These are phyloP conservation scores for Propithecus coquereli DNA, from an alignment of 2,113 vertebrate genomes.

Conservation along the genomic window DNA sequence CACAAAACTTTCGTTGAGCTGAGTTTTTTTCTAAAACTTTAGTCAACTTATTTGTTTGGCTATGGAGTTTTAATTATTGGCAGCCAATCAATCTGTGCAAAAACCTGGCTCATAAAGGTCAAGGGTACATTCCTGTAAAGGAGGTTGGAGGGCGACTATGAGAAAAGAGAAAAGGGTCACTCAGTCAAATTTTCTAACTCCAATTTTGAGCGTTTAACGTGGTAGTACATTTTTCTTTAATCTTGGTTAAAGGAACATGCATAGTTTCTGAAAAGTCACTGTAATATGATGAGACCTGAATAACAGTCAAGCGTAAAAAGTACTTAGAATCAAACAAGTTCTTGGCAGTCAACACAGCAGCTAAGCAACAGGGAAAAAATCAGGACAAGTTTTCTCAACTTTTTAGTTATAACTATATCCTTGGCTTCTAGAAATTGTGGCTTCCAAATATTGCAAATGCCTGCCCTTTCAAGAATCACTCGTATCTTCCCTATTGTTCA, in stretches of 20 bases:
- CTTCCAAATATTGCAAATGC: not conserved
- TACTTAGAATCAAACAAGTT: slow-evolving; percentile 41
- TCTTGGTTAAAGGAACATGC: not conserved
- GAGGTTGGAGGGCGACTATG: not conserved
- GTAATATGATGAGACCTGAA: not conserved
- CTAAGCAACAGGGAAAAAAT: slow-evolving; percentile 31
- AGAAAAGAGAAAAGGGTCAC: not conserved
- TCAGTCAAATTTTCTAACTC: not conserved
- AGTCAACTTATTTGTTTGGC: slow-evolving; percentile 32
- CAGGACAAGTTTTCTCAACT: slow-evolving; percentile 33
- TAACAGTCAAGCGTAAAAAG: not conserved
- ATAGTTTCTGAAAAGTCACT: not conserved
- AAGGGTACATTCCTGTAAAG: not conserved
- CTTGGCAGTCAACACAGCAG: slow-evolving; percentile 47
- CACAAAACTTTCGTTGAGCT: slow-evolving; percentile 18
- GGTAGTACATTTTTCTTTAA: not conserved
- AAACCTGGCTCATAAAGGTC: slow-evolving; percentile 16
- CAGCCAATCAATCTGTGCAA: not conserved
- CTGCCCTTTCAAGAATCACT: not conserved
- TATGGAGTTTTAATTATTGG: slow-evolving; percentile 29
- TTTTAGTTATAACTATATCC: slow-evolving; percentile 3
- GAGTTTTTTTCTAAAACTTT: slow-evolving; percentile 9
- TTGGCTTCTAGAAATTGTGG: not conserved
- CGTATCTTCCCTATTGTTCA: not conserved
- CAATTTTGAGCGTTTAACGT: not conserved